Evolutionary conservation across 2,888 invertebrate species (phyloP), one percentile per base, ranked within the genome.

Genomic region (Smittia sp.): DNA sequence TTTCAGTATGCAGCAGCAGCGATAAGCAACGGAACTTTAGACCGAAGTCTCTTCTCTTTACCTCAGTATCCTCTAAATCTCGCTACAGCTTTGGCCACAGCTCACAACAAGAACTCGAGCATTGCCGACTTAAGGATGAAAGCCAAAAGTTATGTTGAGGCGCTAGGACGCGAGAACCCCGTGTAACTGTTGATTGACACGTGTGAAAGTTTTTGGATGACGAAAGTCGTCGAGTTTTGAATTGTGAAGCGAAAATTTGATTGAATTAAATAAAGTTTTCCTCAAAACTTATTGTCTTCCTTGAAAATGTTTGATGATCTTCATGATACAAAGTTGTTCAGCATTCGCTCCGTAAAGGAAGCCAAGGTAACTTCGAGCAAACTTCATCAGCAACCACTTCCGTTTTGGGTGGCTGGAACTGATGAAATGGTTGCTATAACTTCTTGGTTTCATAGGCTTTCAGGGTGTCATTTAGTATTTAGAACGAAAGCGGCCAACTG

Each of bases 121-220:
- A 96, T 97, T 80, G 96, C 96, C 0, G 97, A 97, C 84, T 86
- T 97, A 74, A 86, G 97, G 77, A 86, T 96, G 76, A 97, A 97
- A 83, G 96, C 97, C 20, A 90, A 93, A 80, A 90, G 94, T 78
- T 96, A 96, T 82, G 92, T 96, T 32, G 96, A 96, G 77, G 93
- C 95, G 0, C 84, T 96, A 72, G 94, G 82, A 65, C 22, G 52
- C 9, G 69, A 69, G 24, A 63, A 63, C 27, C 63, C 27, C 13
- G 63, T 63, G 63, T 58, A 58, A 58, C 18, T 18, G 11, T 3
- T 11, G 18, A 46, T 46, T 46, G 32, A 32, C 65, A 65, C n/a
- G n/a, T n/a, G n/a, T 65, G n/a, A 11, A 65, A 32, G 6, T 65
- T 65, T 38, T 38, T n/a, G 13, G 38, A 38, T 38, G 18, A 13